Base-by-base conservation (phyloP, 2,113 vertebrate species). In the Elaphurus davidianus region DNA sequence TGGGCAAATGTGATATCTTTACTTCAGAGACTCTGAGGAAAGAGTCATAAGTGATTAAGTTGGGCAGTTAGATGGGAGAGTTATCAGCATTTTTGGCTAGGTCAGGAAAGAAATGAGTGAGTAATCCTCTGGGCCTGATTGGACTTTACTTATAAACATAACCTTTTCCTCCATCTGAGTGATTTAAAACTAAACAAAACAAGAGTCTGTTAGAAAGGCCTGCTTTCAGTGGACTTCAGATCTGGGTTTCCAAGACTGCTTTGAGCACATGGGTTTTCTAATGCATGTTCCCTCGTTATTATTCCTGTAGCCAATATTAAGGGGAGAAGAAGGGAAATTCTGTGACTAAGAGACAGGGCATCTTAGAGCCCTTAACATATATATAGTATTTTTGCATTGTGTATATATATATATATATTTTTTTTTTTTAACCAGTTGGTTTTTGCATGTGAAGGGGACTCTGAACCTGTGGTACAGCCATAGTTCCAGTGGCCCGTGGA, bases 341-440 rank as follows among this genome's bases (percentile, higher is more conserved):
- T 94, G 13, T 97, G 97, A 92, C 97, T 94, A 97, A 95, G 92
- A 93, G 30, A 87, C 93, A 96, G 92, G 95, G 98, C 97, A 81
- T 96, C 84, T 96, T 93, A 91, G 81, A 94, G 82, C 90, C 45
- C 89, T 91, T 93, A 62, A 97, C 79, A 60, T 94, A 1, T n/a
- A 59, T 36, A 91, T 90, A 79, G 23, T 96, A 43, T 98, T 98
- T 88, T 62, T 33, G 40, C 23, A 47, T 47, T 45, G 3, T 74
- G 0, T 7, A 0, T 57, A 0, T 36, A 1, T 83, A 11, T 67
- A 19, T 64, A 33, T 71, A 2, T 10, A 5, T 12, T 33, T 28
- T 47, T n/a, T 67, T 71, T 54, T 87, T 97, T 33, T 19, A 87
- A 91, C 59, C 40, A 74, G 6, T 83, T 74, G 81, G 19, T 28